Conservation (phyloP, 1,140 invertebrate species). For the Ylistrum balloti region DNA sequence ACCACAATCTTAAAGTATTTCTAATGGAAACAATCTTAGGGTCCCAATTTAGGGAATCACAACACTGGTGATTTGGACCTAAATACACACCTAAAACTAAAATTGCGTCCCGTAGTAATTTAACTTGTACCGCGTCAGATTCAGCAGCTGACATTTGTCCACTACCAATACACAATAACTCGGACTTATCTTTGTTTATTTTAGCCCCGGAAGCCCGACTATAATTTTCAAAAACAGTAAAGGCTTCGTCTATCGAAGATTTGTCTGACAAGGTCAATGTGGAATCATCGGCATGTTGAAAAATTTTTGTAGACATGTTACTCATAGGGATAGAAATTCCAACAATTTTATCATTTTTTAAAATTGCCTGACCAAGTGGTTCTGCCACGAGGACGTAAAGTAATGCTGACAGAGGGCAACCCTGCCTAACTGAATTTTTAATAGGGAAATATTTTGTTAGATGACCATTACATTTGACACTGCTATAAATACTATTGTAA, state of each 20-base stretch:
- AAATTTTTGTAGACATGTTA: not conserved
- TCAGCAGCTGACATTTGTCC: not conserved
- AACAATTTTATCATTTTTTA: not conserved
- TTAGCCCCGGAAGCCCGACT: constrained; percentile 43
- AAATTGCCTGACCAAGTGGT: too few species aligned
- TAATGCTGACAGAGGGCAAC: constrained; percentile 59
- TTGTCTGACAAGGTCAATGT: not conserved
- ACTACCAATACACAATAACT: constrained; percentile 46
- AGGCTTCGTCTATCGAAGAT: not conserved
- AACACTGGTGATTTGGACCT: too few species aligned
- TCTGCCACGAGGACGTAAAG: constrained; percentile 51
- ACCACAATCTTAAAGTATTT: too few species aligned
- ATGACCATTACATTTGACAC: constrained; percentile 56
- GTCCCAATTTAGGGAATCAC: too few species aligned
- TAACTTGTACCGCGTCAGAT: not conserved
- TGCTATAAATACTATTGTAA: constrained; percentile 51
- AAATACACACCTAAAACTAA: too few species aligned
- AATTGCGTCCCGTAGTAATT: too few species aligned
- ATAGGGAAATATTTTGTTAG: constrained; percentile 53
- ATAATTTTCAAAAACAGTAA: constrained; percentile 42
- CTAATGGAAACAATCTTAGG: too few species aligned
- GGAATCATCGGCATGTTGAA: not conserved
- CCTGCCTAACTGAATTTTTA: too few species aligned
- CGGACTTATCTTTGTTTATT: constrained; percentile 55
- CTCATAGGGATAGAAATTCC: not conserved